Base-by-base conservation (phyloP, 2,113 vertebrate genomes). In the Oceanites oceanicus region DNA sequence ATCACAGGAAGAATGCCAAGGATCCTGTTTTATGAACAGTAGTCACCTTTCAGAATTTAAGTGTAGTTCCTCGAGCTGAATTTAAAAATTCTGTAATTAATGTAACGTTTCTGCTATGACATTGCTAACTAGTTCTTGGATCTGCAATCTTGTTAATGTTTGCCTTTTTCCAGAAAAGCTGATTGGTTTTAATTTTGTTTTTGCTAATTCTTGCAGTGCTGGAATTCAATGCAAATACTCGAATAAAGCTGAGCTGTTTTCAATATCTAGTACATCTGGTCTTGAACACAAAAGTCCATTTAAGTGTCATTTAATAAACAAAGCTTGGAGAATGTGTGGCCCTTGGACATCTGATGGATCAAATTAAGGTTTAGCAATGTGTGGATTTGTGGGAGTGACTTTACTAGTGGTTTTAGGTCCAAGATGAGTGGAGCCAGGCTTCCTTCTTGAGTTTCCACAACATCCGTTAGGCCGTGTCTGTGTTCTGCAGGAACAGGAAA, bases 351-450 rank as follows among this genome's bases (percentile, higher is more conserved):
- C 73, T 50, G 94, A 79, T 87, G 91, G 89, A 76, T 97, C 58
- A 52, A 79, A 62, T 91, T 38, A 94, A 94, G 70, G 52, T 61
- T 92, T 49, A 94, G 86, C 66, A 66, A 30, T 36, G 84, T 66
- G 77, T 66, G 77, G 86, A 52, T 95, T 82, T 92, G 91, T 72
- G 91, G 94, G 86, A 89, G 66, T 91, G 96, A 75, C 76, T 91
- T 72, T 9, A 3, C 23, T 58, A 10, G 80, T 82, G 92, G 94
- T 75, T 95, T 78, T 34, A 85, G 62, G 45, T 53, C 80, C 18
- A 12, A 75, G 88, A 55, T 85, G 89, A 92, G 74, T 81, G 80
- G 88, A 96, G 65, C 86, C 95, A 94, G 94, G 77, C 91, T 91
- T 92, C 58, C 86, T 88, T 29, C 75, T 87, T 25, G 70, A 86